Percentiles rank a stretch among this genome's conserved stretches.
phyloP scores from a whole-genome alignment of 2,113 vertebrate genomes.

The Indicator indicator region DNA sequence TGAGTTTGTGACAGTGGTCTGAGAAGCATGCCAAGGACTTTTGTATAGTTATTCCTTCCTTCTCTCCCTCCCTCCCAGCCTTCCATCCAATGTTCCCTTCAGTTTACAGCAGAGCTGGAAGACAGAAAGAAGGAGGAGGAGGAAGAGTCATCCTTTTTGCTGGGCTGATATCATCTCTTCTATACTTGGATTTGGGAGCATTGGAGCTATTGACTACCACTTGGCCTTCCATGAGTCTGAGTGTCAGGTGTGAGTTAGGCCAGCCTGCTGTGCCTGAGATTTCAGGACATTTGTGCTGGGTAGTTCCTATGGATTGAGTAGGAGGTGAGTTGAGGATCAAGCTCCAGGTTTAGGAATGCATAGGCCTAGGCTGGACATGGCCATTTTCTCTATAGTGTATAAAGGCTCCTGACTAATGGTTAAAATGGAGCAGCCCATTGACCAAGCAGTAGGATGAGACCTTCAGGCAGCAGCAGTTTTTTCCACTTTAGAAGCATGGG shows the following conservation, averaged over 20 bases:
- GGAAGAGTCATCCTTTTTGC: background rate
- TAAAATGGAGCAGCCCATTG: background rate
- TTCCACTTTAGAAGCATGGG: background rate
- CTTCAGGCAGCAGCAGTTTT: background rate
- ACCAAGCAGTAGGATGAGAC: background rate
- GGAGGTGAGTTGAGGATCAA: background rate
- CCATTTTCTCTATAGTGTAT: background rate
- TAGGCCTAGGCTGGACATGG: background rate
- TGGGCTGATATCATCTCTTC: background rate
- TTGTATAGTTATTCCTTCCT: background rate
- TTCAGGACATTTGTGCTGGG: background rate
- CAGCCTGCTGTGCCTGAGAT: background rate
- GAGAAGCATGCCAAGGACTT: background rate
- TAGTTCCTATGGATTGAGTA: rapidly evolving
- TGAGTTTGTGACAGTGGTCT: background rate
- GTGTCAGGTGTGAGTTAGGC: background rate
- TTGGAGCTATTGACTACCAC: background rate
- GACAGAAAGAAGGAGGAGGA: background rate
- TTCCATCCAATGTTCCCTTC: background rate
- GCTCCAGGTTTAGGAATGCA: background rate
- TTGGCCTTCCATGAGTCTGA: rapidly evolving
- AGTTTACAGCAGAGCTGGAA: background rate
- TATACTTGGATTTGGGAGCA: rapidly evolving
- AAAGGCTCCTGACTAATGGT: background rate
- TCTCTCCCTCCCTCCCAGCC: background rate